A percentile compares a stretch with the other conserved stretches of the same genome.
phyloP scores from a whole-genome alignment of 2,113 vertebrate genomes.

The Eupsittula cactorum region DNA sequence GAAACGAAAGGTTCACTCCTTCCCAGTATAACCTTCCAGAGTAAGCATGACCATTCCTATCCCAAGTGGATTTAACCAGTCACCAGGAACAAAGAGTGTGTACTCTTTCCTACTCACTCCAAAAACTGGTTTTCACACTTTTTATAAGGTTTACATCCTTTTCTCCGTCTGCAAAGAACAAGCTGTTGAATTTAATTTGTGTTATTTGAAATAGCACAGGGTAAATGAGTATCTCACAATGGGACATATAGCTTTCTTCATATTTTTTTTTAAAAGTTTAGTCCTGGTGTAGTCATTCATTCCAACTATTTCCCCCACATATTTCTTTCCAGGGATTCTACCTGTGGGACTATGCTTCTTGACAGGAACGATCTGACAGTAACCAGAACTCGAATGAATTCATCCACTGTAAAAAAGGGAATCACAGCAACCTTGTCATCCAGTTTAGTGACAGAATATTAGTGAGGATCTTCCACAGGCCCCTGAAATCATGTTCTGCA shows the following conservation, averaged over 20 bases:
- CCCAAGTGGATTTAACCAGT: not conserved
- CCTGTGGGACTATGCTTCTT: not conserved
- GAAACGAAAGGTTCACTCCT: not conserved
- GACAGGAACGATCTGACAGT: not conserved
- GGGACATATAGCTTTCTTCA: not conserved
- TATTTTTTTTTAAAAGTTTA: not conserved
- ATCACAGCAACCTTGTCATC: not conserved
- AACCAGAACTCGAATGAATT: not conserved
- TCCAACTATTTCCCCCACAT: not conserved
- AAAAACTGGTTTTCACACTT: not conserved
- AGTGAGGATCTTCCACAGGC: not conserved
- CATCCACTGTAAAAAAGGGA: not conserved
- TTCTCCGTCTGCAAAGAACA: not conserved
- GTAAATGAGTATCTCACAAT: not conserved
- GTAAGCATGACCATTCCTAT: not conserved
- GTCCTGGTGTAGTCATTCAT: not conserved
- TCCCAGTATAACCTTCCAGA: not conserved
- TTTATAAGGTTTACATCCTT: not conserved
- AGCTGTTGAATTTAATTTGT: not conserved
- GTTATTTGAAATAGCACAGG: not conserved
- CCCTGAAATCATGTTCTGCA: not conserved
- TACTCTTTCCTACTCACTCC: not conserved
- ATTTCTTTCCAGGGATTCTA: not conserved
- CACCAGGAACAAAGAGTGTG: not conserved
- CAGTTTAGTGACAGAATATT: not conserved